Conservation (phyloP, 2,113 vertebrate species). For the Hyaena hyaena region DNA sequence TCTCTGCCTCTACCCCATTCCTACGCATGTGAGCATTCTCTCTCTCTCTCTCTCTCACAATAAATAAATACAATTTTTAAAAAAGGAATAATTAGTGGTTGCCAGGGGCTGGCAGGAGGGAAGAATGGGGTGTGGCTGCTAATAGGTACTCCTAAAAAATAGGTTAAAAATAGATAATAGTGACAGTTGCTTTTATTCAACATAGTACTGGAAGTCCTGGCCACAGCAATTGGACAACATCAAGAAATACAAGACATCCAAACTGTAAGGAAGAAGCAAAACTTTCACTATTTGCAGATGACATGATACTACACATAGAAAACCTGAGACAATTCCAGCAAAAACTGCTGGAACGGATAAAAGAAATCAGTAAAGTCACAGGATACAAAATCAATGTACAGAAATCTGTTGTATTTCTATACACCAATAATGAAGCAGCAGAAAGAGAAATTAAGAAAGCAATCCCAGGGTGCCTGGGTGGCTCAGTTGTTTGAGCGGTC, state of each 20-base stretch:
- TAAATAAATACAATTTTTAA: no score
- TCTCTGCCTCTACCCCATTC: no score
- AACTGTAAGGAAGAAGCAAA: background rate
- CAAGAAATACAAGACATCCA: background rate
- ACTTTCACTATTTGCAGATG: background rate
- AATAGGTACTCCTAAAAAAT: background rate
- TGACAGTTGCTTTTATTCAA: background rate
- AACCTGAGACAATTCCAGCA: background rate
- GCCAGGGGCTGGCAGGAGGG: background rate
- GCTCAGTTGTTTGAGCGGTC: no score
- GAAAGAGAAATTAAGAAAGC: background rate
- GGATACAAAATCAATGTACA: background rate
- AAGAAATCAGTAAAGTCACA: background rate
- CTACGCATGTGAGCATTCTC: accelerated
- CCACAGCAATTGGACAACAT: background rate
- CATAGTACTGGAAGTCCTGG: background rate
- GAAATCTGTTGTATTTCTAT: background rate
- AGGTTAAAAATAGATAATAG: background rate
- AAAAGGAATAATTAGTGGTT: background rate
- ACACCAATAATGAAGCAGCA: background rate
- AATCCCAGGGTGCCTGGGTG: background rate
- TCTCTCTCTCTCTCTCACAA: no score
- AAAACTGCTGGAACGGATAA: background rate
- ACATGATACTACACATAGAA: background rate
- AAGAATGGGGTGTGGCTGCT: background rate